Base-by-base conservation (phyloP, 1,140 invertebrate genomes). In the Anastatus disparis region DNA sequence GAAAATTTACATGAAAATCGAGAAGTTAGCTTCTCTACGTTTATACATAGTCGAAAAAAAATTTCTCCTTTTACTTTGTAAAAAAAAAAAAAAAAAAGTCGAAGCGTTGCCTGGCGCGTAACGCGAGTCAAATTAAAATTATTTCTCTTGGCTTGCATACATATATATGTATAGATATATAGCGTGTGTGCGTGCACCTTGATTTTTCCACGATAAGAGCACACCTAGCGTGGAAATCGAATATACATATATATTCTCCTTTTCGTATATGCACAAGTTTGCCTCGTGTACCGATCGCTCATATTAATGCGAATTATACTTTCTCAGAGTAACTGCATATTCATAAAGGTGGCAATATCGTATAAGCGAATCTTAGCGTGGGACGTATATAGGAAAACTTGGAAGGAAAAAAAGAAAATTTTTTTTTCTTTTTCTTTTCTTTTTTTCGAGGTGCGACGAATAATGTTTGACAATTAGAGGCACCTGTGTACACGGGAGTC, bases 271-370 rank as follows among this genome's bases (percentile, higher is more conserved):
- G 71, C 68, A 55, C 44, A 58, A 42, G 72, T 40, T 42, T 50
- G 48, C 6, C 68, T 42, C 72, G 46, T 78, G 72, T 76, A 77
- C 29, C 73, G 73, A 78, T 78, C 67, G 74, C 29, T 77, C 75
- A 77, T 77, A 76, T 76, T 76, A 78, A 77, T 76, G 65, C 56
- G 64, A 71, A 68, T 71, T 71, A 26, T 56, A 10, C 29, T 38
- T 10, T 40, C 48, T 17, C 24, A 27, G 2, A 10, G 1, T 13
- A 9, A 6, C 35, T 73, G 74, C 73, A 75, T 75, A 74, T 74
- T 74, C 72, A 76, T 74, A 58, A 42, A 44, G 58, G n/a, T n/a
- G n/a, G 10, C 26, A 8, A 1, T 48, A 48, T 68, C 55, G 20
- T 7, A 0, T 35, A n/a, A n/a, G 9, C 59, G 42, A 35, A 63